Conservation (phyloP, 2,113 vertebrate genomes). For the Planiliza haematocheilus region DNA sequence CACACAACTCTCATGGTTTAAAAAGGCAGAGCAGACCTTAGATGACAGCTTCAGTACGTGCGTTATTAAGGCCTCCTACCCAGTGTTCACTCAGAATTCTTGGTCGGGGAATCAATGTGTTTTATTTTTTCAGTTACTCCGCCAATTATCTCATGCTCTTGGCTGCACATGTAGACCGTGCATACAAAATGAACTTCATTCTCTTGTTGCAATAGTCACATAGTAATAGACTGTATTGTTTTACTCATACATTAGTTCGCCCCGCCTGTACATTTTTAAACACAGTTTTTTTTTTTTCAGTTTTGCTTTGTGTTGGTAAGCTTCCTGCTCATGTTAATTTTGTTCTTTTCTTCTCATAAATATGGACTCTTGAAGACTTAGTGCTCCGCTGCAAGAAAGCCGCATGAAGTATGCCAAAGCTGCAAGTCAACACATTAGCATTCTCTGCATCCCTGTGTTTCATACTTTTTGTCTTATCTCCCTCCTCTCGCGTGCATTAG, state of each 20-base stretch:
- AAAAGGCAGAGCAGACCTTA: neutral
- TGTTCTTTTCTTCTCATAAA: constrained; percentile 4
- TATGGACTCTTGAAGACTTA: neutral
- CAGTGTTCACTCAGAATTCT: neutral
- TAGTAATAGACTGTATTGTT: constrained; percentile 1
- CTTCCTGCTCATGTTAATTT: neutral
- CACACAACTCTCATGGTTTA: constrained; percentile 24
- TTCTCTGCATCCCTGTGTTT: constrained; percentile 18
- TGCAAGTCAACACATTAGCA: constrained; percentile 14
- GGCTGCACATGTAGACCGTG: constrained; percentile 1
- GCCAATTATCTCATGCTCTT: constrained; percentile 1
- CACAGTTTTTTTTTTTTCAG: neutral
- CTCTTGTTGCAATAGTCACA: constrained; percentile 12
- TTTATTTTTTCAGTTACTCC: constrained; percentile 2
- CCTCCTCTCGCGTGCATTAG: neutral
- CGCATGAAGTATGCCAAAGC: constrained; percentile 2
- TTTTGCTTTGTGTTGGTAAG: neutral
- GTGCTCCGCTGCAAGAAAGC: neutral
- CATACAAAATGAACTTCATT: neutral
- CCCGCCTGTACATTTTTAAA: neutral
- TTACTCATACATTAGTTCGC: constrained; percentile 13
- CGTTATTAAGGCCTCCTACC: neutral
- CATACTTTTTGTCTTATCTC: constrained; percentile 36
- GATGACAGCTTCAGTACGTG: neutral
- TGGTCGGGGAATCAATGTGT: constrained; percentile 4